Evolutionary conservation across 2,797 vertebrate genomes (phyloP), one percentile per base, ranked within the genome.

Genomic region (Silurus aristotelis): DNA sequence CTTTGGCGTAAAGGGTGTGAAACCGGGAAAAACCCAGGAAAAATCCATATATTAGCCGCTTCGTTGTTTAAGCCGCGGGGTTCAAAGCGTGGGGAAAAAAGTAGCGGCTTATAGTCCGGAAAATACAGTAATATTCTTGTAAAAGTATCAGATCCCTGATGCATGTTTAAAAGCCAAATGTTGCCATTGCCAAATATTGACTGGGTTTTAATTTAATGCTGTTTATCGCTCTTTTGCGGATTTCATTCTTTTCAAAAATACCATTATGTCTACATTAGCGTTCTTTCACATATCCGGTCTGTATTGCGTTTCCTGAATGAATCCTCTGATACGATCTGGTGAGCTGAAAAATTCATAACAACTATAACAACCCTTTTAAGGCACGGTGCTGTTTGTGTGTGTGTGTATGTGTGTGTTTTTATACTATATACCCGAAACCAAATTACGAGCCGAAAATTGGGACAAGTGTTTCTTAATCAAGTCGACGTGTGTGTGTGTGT

Each of bases 401-500:
- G 68, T 38, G 19, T 76, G 56, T 80, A 1, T 66, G 1, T 68
- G 14, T 68, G 31, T 70, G 17, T 72, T 48, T 72, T 46, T 20
- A 72, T 48, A n/a, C 43, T 12, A 72, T 48, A 72, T 20, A 22
- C 52, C 78, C 60, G 52, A 15, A 67, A 56, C 61, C 77, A 80
- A 86, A 85, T 88, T 86, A 80, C 3, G 25, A 83, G 85, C 55
- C 67, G 46, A 70, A 89, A 89, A 84, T 63, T 73, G 52, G 72
- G 67, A 66, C 75, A 76, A 78, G 67, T 56, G 56, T 76, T 87
- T 86, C 79, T 88, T 67, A 84, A 72, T 66, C 61, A 71, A 80
- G 68, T 70, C 77, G 79, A 84, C 60, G 67, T 76, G 25, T 58
- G 68, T 82, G 87, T 52, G 48, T 52, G 48, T 52, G 48, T 52